Evolutionary conservation across 2,113 vertebrate species (phyloP).

Genomic region (Otis tarda): DNA sequence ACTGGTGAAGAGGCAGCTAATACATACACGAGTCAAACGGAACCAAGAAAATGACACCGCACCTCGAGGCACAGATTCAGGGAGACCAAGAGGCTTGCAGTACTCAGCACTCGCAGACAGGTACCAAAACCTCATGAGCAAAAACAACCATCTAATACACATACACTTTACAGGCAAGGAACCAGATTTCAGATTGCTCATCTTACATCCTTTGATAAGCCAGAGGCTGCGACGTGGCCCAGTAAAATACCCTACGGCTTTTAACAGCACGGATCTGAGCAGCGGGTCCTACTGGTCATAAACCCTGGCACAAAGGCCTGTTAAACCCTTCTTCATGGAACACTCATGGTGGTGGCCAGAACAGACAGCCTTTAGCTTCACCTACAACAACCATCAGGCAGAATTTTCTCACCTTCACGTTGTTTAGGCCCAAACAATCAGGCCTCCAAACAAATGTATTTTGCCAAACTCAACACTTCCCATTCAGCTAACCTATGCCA

Average conservation of each 20-base stretch:
- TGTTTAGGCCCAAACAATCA: neutral
- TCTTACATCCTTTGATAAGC: neutral
- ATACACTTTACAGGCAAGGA: neutral
- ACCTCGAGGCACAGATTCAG: neutral
- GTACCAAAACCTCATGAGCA: neutral
- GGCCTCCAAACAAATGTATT: neutral
- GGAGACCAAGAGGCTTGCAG: neutral
- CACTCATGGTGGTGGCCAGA: neutral
- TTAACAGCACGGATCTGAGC: neutral
- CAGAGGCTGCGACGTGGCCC: neutral
- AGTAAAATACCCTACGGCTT: neutral
- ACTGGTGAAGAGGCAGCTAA: neutral
- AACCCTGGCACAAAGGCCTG: neutral
- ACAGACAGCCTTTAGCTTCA: neutral
- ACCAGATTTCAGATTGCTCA: neutral
- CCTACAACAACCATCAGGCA: neutral
- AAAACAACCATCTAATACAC: neutral
- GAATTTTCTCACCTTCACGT: neutral
- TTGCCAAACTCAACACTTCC: neutral
- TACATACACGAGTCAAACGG: accelerated
- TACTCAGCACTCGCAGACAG: neutral
- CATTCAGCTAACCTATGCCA: neutral
- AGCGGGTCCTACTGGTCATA: neutral
- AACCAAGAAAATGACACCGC: neutral
- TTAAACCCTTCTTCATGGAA: neutral